These are phyloP conservation scores for Pangasius krempfi DNA, from an alignment of 2,797 vertebrate genomes.

Conservation along the genomic window DNA sequence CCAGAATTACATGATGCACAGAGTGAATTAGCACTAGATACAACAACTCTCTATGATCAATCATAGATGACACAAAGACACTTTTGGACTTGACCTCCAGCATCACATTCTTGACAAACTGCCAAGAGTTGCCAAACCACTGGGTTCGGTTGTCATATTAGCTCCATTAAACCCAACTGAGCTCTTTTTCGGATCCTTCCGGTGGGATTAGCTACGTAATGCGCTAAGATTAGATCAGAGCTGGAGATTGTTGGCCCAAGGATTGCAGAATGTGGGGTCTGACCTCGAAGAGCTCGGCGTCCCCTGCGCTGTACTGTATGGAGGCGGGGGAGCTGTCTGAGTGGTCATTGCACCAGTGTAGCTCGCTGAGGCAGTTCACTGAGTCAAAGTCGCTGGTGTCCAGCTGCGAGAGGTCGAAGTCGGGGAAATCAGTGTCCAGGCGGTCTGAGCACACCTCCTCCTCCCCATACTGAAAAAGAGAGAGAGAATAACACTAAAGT, in stretches of 20 bases:
- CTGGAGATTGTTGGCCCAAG: not conserved
- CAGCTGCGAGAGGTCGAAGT: constrained; percentile 98
- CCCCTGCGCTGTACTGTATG: constrained; percentile 86
- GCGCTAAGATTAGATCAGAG: constrained; percentile 18
- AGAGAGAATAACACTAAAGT: constrained; percentile 37
- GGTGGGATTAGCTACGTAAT: constrained; percentile 28
- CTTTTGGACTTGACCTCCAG: not conserved
- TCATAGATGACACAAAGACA: not conserved
- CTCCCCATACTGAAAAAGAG: constrained; percentile 78
- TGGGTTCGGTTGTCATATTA: not conserved
- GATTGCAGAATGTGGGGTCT: constrained; percentile 48
- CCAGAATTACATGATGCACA: constrained; percentile 54
- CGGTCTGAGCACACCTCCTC: constrained; percentile 89
- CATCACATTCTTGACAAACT: not conserved
- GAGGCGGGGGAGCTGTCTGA: constrained; percentile 83
- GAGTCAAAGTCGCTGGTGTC: constrained; percentile 94
- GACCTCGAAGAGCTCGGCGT: constrained; percentile 93
- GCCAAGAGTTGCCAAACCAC: not conserved
- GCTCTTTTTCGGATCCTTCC: constrained; percentile 4
- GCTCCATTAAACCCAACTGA: not conserved
- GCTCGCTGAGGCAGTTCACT: constrained; percentile 88
- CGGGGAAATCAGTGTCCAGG: constrained; percentile 91
- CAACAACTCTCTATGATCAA: constrained; percentile 18
- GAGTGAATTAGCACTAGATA: constrained; percentile 40
- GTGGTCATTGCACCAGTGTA: constrained; percentile 91